These are phyloP conservation scores for Heliothis virescens DNA, from an alignment of 1,140 invertebrate genomes.

Conservation along the genomic window DNA sequence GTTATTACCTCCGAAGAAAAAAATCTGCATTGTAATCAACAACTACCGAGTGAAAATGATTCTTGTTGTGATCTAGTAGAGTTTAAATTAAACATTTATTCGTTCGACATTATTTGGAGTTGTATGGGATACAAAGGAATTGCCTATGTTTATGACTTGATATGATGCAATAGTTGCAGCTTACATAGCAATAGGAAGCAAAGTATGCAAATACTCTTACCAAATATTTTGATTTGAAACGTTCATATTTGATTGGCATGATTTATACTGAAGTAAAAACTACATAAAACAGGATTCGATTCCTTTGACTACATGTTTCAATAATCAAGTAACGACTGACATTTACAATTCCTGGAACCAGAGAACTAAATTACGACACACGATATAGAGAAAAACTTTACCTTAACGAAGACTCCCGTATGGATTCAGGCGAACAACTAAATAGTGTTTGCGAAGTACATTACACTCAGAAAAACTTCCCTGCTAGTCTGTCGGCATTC, in stretches of 20 bases:
- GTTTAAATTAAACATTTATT: not conserved
- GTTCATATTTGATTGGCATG: not conserved
- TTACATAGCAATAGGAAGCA: not conserved
- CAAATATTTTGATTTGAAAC: not conserved
- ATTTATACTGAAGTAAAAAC: not conserved
- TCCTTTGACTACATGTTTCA: no score
- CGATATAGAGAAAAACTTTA: not conserved
- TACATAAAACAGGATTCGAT: not conserved
- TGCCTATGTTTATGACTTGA: not conserved
- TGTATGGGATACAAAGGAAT: not conserved
- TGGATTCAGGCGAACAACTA: constrained; percentile 46
- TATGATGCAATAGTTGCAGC: not conserved
- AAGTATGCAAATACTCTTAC: constrained; percentile 19
- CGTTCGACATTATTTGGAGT: not conserved
- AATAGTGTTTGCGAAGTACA: constrained; percentile 55
- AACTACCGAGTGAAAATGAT: not conserved
- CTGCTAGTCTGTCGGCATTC: constrained; percentile 61
- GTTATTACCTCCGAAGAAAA: constrained; percentile 8
- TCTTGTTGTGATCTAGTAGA: not conserved
- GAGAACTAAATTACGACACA: not conserved
- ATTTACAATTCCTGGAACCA: not conserved
- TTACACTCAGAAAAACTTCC: constrained; percentile 51
- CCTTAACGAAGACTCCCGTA: not conserved
- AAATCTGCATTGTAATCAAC: not conserved
- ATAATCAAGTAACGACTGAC: not conserved